phyloP scores from a whole-genome alignment of 2,888 invertebrate genomes.

The Agonum fuliginosum region DNA sequence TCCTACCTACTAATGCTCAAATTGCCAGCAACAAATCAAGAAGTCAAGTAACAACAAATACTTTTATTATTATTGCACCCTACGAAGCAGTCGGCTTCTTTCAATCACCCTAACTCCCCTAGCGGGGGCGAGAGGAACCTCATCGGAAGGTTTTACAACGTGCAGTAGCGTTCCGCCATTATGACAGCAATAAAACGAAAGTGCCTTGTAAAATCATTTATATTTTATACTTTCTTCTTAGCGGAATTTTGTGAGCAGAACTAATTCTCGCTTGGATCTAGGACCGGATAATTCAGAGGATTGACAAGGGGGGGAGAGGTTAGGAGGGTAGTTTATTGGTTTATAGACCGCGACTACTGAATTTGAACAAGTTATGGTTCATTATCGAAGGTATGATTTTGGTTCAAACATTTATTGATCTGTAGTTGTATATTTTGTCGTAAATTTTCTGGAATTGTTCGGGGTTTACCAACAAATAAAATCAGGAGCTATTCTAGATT shows the following conservation, averaged over 20 bases:
- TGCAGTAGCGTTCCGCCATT: conserved; percentile 67
- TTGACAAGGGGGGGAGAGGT: background rate
- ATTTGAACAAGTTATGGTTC: conserved; percentile 17
- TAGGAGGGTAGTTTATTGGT: conserved; percentile 29
- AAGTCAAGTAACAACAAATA: no score
- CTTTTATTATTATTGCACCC: no score
- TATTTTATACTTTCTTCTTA: conserved; percentile 65
- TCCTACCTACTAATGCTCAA: no score
- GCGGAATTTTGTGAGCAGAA: conserved; percentile 62
- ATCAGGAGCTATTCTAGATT: no score
- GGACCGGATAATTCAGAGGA: background rate
- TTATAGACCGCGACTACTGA: conserved; percentile 36
- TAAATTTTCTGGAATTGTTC: background rate
- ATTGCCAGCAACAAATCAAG: no score
- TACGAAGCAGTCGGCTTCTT: no score
- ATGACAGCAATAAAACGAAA: conserved; percentile 68
- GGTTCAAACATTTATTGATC: conserved; percentile 7
- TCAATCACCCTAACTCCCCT: no score
- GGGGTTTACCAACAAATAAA: background rate
- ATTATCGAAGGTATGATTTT: conserved; percentile 28
- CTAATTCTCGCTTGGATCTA: conserved; percentile 31
- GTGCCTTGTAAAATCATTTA: conserved; percentile 68
- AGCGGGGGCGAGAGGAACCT: background rate
- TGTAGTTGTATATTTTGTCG: no score
- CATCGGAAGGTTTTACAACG: conserved; percentile 63